phyloP scores from a whole-genome alignment of 2,797 vertebrate species.

The Pempheris klunzingeri region DNA sequence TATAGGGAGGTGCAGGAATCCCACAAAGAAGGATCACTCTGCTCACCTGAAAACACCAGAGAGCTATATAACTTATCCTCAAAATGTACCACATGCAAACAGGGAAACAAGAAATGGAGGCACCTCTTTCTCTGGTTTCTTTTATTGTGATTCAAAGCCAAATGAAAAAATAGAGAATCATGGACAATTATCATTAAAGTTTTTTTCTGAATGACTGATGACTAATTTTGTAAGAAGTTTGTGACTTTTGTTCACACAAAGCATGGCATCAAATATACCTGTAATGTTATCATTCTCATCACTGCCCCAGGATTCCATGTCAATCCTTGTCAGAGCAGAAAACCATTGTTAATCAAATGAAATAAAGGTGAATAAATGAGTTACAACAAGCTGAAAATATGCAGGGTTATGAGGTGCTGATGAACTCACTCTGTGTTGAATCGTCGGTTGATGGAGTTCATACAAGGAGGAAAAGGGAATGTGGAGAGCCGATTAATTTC shows the following conservation, averaged over 20 bases:
- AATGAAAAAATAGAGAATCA: neutral
- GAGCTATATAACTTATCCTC: neutral
- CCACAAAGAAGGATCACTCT: slow-evolving; percentile 70
- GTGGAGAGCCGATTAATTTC: slow-evolving; percentile 96
- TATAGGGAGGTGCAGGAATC: slow-evolving; percentile 82
- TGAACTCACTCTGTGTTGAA: slow-evolving; percentile 84
- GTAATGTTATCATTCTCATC: slow-evolving; percentile 81
- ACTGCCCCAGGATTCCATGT: slow-evolving; percentile 79
- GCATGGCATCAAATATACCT: slow-evolving; percentile 61
- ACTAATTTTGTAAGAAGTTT: neutral
- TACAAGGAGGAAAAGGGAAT: slow-evolving; percentile 93
- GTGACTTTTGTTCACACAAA: neutral
- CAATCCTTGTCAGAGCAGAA: slow-evolving; percentile 67
- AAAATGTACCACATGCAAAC: neutral
- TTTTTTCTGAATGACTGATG: neutral
- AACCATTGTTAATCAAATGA: neutral
- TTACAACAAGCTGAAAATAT: neutral
- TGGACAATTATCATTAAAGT: neutral
- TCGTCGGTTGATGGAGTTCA: slow-evolving; percentile 92
- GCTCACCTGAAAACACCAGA: slow-evolving; percentile 68
- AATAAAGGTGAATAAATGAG: neutral
- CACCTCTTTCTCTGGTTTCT: neutral
- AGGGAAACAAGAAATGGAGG: neutral
- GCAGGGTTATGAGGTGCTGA: neutral
- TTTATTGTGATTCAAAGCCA: neutral